Evolutionary conservation across 2,797 vertebrate genomes (phyloP).

Genomic region (Pitangus sulphuratus): DNA sequence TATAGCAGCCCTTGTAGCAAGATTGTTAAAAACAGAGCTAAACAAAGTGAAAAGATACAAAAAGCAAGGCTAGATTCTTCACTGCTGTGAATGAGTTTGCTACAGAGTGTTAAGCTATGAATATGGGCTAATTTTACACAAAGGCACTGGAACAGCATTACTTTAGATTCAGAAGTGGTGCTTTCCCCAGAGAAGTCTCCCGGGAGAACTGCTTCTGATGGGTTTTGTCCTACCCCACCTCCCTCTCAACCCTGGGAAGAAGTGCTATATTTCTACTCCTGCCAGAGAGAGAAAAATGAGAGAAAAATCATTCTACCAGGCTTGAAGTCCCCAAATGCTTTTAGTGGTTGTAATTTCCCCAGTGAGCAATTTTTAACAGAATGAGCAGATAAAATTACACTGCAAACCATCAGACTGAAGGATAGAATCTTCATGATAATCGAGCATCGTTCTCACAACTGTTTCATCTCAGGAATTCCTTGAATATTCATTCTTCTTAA

Average conservation of each 20-base stretch:
- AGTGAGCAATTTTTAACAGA: conserved; percentile 57
- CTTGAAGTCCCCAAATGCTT: conserved; percentile 50
- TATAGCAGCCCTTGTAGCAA: neutral
- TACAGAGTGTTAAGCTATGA: neutral
- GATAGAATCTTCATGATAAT: conserved; percentile 17
- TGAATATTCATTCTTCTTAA: neutral
- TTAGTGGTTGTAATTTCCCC: conserved; percentile 61
- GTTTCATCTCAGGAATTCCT: conserved; percentile 23
- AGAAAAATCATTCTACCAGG: conserved; percentile 24
- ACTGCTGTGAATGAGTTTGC: neutral
- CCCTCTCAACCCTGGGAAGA: neutral
- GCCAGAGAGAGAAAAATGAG: conserved; percentile 26
- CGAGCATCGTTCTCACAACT: neutral
- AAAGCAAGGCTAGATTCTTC: neutral
- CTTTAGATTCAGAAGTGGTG: neutral
- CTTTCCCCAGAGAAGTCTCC: conserved; percentile 10
- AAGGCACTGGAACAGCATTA: neutral
- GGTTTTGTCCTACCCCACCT: neutral
- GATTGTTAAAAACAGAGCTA: neutral
- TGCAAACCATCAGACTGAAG: conserved; percentile 17
- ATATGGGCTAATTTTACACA: neutral
- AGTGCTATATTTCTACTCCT: neutral
- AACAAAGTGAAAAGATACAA: neutral
- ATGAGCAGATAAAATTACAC: conserved; percentile 36
- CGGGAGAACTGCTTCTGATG: neutral